Percentiles rank a stretch among this genome's conserved stretches.
These are phyloP conservation scores for Lophius piscatorius DNA, from an alignment of 2,113 vertebrate species.

Conservation along the genomic window DNA sequence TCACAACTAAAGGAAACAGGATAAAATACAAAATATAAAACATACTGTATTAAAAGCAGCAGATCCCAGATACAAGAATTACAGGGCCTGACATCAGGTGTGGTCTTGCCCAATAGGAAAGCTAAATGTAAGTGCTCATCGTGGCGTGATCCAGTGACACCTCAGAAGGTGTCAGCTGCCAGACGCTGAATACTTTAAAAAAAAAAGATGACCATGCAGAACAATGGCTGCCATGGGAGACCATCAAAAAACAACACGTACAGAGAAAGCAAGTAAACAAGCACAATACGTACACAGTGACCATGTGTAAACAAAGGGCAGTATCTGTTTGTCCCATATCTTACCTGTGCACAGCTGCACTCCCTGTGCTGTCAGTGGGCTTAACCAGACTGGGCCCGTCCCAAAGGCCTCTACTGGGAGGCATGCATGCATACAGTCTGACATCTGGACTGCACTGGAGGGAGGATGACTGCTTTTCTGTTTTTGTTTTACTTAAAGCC, in stretches of 20 bases:
- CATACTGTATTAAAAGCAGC: not conserved
- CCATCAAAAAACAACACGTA: slow-evolving; percentile 62
- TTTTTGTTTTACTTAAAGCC: slow-evolving; percentile 36
- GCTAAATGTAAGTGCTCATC: slow-evolving; percentile 58
- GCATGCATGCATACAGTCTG: slow-evolving; percentile 69
- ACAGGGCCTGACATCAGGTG: slow-evolving; percentile 67
- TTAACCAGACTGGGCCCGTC: slow-evolving; percentile 71
- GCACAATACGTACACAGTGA: slow-evolving; percentile 47
- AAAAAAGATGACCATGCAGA: slow-evolving; percentile 69
- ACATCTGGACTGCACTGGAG: slow-evolving; percentile 76
- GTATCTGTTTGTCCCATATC: slow-evolving; percentile 73
- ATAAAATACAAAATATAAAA: not conserved
- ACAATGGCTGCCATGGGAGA: slow-evolving; percentile 60
- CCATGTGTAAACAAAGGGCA: slow-evolving; percentile 71
- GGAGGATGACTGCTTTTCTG: slow-evolving; percentile 51
- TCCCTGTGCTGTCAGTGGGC: slow-evolving; percentile 71
- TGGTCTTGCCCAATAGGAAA: slow-evolving; percentile 39
- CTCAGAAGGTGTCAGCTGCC: slow-evolving; percentile 70
- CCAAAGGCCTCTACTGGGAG: slow-evolving; percentile 71
- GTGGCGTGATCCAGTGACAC: slow-evolving; percentile 52
- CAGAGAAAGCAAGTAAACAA: slow-evolving; percentile 69
- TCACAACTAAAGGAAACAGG: slow-evolving; percentile 9
- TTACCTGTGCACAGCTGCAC: slow-evolving; percentile 78
- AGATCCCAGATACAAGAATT: slow-evolving; percentile 2
- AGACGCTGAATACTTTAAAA: slow-evolving; percentile 55